Conservation (phyloP, 2,888 invertebrate species). For the Drosophila ezoana region DNA sequence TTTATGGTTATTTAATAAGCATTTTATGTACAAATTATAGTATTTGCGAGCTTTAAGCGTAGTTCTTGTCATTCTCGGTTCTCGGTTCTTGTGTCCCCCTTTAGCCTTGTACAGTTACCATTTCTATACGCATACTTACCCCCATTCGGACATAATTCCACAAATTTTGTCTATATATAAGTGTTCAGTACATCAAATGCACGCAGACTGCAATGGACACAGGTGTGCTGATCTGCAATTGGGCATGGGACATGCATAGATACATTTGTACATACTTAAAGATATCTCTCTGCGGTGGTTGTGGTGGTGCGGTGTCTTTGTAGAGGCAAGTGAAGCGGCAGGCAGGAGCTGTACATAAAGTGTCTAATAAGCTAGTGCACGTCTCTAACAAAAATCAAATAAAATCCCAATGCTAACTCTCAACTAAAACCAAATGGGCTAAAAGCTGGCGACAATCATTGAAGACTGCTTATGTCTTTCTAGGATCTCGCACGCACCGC, state of each 20-base stretch:
- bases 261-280: slow-evolving; percentile 29
- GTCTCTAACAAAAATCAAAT: slow-evolving; percentile 60
- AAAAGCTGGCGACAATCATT: slow-evolving; percentile 54
- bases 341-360: slow-evolving; percentile 38
- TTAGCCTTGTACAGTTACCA: slow-evolving; percentile 31
- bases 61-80: slow-evolving; percentile 19
- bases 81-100: background rate
- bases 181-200: slow-evolving; percentile 8
- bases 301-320: slow-evolving; percentile 48
- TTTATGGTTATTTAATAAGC: slow-evolving; percentile 1
- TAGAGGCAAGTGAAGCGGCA: slow-evolving; percentile 22
- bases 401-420: slow-evolving; percentile 49
- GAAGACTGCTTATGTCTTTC: slow-evolving; percentile 77
- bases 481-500: slow-evolving; percentile 55
- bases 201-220: background rate
- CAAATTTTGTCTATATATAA: background rate
- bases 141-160: slow-evolving; percentile 7
- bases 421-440: slow-evolving; percentile 45
- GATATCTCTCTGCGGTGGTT: slow-evolving; percentile 56
- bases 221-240: slow-evolving; percentile 5
- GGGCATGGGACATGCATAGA: slow-evolving; percentile 22
- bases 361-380: slow-evolving; percentile 65
- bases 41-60: slow-evolving; percentile 9
- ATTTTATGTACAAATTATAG: slow-evolving; percentile 3
- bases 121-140: slow-evolving; percentile 8